Evolutionary conservation across 1,140 invertebrate species (phyloP).

Genomic region (Aradophagus sp.): DNA sequence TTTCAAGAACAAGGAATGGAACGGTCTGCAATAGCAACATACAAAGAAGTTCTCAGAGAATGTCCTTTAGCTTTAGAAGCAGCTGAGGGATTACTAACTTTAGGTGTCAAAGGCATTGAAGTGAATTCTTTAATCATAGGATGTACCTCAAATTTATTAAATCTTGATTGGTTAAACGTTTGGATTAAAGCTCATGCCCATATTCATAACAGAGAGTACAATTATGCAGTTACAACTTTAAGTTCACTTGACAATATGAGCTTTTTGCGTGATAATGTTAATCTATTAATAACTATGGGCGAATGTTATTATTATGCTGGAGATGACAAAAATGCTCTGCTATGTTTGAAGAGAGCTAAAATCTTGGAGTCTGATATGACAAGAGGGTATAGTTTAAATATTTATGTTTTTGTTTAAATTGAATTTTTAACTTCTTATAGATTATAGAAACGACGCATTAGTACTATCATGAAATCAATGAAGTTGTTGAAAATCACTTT

Average conservation of each 20-base stretch:
- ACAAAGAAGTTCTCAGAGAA: constrained; percentile 85
- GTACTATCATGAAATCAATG: too few relatives aligned
- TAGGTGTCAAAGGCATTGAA: constrained; percentile 83
- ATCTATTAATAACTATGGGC: constrained; percentile 79
- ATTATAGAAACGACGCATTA: too few relatives aligned
- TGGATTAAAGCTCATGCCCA: constrained; percentile 83
- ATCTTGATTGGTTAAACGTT: constrained; percentile 78
- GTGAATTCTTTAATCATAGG: constrained; percentile 81
- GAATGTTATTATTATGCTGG: constrained; percentile 79
- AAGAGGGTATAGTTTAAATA: constrained; percentile 64
- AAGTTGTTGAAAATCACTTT: too few relatives aligned
- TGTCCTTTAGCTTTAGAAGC: constrained; percentile 85
- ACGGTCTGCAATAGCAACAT: constrained; percentile 81
- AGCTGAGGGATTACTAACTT: constrained; percentile 79
- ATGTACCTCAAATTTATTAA: constrained; percentile 70
- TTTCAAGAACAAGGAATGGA: constrained; percentile 84
- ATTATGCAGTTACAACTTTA: constrained; percentile 78
- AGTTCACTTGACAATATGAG: constrained; percentile 78
- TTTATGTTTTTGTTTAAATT: too few relatives aligned
- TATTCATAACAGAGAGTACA: constrained; percentile 79
- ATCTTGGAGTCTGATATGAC: constrained; percentile 77
- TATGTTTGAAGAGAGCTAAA: constrained; percentile 74
- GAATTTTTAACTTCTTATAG: too few relatives aligned
- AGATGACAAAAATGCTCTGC: constrained; percentile 73
- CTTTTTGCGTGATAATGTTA: constrained; percentile 79